Evolutionary conservation across 2,888 invertebrate genomes (phyloP).

Genomic region (Clistopyga incitator): DNA sequence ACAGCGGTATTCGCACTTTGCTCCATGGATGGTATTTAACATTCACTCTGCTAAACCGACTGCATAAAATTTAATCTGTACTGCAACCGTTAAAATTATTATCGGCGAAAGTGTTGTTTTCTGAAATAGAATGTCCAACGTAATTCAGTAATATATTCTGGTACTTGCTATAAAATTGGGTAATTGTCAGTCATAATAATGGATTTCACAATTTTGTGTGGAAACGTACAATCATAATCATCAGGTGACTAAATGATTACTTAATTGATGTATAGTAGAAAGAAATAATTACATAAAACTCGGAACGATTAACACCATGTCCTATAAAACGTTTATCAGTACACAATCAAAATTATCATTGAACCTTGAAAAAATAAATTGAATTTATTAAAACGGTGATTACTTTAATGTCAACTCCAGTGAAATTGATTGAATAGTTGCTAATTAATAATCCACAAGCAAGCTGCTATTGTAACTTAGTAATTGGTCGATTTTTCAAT

Average conservation of each 20-base stretch:
- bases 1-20: constrained; percentile 29
- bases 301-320: background rate
- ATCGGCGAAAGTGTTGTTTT: constrained; percentile 8
- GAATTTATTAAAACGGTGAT: background rate
- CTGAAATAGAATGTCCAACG: constrained; percentile 14
- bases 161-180: background rate
- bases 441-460: background rate
- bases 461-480: background rate
- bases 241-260: background rate
- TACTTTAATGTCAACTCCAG: background rate
- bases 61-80: constrained; percentile 35
- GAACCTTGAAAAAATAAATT: background rate
- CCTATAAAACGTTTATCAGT: too few species aligned
- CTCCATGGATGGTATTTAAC: background rate
- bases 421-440: background rate
- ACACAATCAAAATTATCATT: background rate
- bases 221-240: background rate
- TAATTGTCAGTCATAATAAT: background rate
- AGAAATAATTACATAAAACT: background rate
- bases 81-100: background rate
- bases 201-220: background rate
- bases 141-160: background rate
- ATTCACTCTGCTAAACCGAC: constrained; percentile 24
- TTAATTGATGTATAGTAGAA: background rate
- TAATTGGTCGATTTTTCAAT: background rate